Base-by-base conservation (phyloP, 2,797 vertebrate species). In the Smutsia gigantea region DNA sequence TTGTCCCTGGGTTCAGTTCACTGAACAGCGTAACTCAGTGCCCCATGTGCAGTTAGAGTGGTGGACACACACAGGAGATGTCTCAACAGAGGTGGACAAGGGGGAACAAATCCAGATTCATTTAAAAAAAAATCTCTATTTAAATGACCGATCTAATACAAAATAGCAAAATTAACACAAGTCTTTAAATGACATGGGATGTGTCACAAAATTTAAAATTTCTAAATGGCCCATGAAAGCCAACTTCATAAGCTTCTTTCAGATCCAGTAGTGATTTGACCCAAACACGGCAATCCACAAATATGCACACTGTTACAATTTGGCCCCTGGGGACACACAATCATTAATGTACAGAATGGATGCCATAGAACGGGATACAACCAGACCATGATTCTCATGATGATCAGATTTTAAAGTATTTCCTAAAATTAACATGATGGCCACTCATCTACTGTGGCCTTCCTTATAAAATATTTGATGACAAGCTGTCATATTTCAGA, bases 191-290 rank as follows among this genome's bases (percentile, higher is more conserved):
- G 27, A 69, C 29, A 92, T 0, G 37, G 25, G 75, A 59, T 68
- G 5, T 69, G 10, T 63, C n/a, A 74, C 39, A 46, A 71, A 87
- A 81, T 72, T 78, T 15, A 86, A 7, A 96, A 93, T 87, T 89
- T 84, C 63, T 31, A 71, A 77, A 79, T 19, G 75, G 12, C 57
- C 18, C 68, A 14, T 53, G 27, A 79, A 75, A 74, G 78, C 46
- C 53, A 89, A n/a, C 31, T 75, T 82, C 37, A 75, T 10, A 85
- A 46, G 55, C 31, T 66, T 74, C 77, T 90, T 64, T 74, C 85
- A 63, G 88, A 31, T 39, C 63, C 55, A 59, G 21, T 1, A 5
- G 25, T 14, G 42, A 51, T 21, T 0, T 81, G 81, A 15, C 53
- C 57, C 0, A 25, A 77, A 29, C 34, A 29, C 10, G 29, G 31